Evolutionary conservation across 2,113 vertebrate species (phyloP), one percentile per base, ranked within the genome.

Genomic region (Chionodraco myersi): DNA sequence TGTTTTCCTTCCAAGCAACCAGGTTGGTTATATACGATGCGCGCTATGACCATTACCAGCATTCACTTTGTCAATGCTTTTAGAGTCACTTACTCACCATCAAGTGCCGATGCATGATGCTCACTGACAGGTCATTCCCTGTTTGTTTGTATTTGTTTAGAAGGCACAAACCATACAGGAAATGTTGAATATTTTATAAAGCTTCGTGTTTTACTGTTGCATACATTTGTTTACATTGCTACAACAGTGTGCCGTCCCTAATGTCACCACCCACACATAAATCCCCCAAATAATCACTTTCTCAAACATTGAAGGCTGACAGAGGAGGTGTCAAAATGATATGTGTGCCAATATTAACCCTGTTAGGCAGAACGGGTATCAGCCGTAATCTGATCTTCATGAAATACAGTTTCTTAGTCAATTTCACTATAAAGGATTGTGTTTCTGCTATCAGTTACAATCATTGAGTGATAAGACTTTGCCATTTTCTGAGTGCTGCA

Each of bases 121-220:
- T 18, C 26, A 12, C 14, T 58, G 56, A 74, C 59, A 70, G 10
- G 53, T 69, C 2, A 3, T 16, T 0, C 3, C 44, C 49, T 49
- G 3, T 26, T 10, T 56, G 61, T 30, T 34, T 47, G 0, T 23
- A 54, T 59, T 60, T 59, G n/a, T 69, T 21, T 49, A 23, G 34
- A 56, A 60, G 26, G 41, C 26, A 52, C 5, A 44, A 30, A 30
- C 14, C 16, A 10, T 65, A 64, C 30, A 47, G 49, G 66, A 79
- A 63, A 77, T 52, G 13, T 53, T 76, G 30, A 45, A 86, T 79
- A 61, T 84, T 88, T 84, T 6, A 82, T 80, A 49, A 62, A 48
- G 47, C 0, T 61, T 34, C 47, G 18, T 61, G 7, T 77, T 88
- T 75, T 57, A 15, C 36, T 41, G 7, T 53, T 44, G 10, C 18